Percentiles rank a stretch among this genome's conserved stretches.
Evolutionary conservation across 1,140 invertebrate species (phyloP).

Genomic region (Calosoma granatense): DNA sequence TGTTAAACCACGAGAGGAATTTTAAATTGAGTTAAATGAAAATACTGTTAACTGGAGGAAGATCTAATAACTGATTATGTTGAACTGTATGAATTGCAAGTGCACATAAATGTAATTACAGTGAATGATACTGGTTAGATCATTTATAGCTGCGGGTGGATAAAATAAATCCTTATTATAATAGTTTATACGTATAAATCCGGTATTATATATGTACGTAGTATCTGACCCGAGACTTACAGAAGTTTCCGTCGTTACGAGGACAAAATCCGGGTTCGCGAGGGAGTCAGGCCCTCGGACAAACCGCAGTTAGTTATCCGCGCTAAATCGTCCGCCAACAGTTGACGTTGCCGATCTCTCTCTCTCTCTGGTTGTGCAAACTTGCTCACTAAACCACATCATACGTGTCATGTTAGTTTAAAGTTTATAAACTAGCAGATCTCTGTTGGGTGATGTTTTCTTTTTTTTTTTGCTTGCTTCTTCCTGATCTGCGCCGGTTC

Average conservation of each 20-base stretch:
- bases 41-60: too few relatives aligned
- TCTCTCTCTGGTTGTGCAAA: background rate
- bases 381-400: background rate
- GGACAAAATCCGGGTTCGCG: background rate
- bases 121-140: too few relatives aligned
- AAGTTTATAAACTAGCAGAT: background rate
- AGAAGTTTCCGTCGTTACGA: background rate
- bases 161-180: background rate
- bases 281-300: too few relatives aligned
- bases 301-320: background rate
- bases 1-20: too few relatives aligned
- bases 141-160: too few relatives aligned
- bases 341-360: background rate
- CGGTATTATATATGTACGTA: background rate
- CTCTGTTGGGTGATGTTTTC: background rate
- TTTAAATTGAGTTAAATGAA: too few relatives aligned
- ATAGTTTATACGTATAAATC: background rate
- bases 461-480: background rate
- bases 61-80: too few relatives aligned
- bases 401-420: background rate
- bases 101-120: too few relatives aligned
- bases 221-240: background rate
- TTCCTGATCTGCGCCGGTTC: background rate
- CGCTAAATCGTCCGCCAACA: background rate
- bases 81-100: too few relatives aligned